Percentiles rank a stretch among this genome's conserved stretches.
phyloP scores from a whole-genome alignment of 2,797 vertebrate species.

The Anabas testudineus region DNA sequence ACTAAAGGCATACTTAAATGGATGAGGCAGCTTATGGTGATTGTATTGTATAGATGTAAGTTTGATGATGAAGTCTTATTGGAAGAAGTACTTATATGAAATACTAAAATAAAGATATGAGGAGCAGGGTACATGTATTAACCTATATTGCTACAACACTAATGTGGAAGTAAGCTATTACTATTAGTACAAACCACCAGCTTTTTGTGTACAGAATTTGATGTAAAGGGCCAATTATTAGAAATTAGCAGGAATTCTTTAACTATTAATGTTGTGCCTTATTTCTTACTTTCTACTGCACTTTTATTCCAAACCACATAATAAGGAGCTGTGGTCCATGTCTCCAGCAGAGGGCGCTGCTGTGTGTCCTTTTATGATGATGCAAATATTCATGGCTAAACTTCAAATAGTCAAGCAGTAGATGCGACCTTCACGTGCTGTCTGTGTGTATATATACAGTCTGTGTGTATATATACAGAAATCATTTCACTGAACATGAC shows the following conservation, averaged over 20 bases:
- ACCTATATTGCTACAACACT: too few relatives aligned
- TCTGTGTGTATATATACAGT: constrained; percentile 4
- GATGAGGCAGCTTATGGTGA: not conserved
- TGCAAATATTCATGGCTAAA: constrained; percentile 10
- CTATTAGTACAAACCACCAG: too few relatives aligned
- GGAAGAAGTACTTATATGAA: not conserved
- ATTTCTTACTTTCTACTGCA: not conserved
- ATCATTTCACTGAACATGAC: accelerated
- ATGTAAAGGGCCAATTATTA: not conserved
- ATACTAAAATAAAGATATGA: not conserved
- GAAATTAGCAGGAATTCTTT: too few relatives aligned
- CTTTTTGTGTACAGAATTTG: not conserved
- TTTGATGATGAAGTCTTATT: not conserved
- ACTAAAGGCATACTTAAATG: not conserved
- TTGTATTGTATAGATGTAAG: not conserved
- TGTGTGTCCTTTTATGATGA: constrained; percentile 48
- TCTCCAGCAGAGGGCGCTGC: constrained; percentile 52
- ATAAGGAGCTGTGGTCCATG: not conserved
- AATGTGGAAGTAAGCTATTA: not conserved
- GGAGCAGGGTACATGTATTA: too few relatives aligned
- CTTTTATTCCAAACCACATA: not conserved
- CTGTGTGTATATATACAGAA: not conserved
- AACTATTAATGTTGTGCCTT: not conserved
- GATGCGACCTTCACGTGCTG: constrained; percentile 33
- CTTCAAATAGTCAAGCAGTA: not conserved